These are phyloP conservation scores for Aelia acuminata DNA, from an alignment of 2,888 invertebrate genomes.

Conservation along the genomic window DNA sequence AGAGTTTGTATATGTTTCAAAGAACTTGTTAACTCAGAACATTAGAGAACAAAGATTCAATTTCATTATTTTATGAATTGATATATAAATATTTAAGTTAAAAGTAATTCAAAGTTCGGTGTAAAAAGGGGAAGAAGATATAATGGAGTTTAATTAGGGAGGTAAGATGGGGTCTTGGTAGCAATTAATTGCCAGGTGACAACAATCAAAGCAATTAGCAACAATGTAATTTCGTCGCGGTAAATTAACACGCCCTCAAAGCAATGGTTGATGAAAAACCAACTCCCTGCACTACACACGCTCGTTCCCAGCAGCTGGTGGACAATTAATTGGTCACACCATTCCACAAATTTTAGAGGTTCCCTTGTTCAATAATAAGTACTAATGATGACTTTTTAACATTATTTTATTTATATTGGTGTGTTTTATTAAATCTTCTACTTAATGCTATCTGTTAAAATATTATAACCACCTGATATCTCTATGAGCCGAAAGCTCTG, in stretches of 20 bases:
- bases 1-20: too few species aligned
- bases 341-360: background rate
- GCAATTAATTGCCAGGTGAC: background rate
- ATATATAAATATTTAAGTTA: too few species aligned
- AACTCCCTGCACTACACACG: background rate
- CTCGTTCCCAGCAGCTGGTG: background rate
- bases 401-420: too few species aligned
- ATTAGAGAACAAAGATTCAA: too few species aligned
- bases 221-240: slow-evolving; percentile 17
- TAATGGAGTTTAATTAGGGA: background rate
- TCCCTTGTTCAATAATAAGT: background rate
- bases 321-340: background rate
- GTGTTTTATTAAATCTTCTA: too few species aligned
- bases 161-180: background rate
- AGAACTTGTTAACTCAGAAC: too few species aligned
- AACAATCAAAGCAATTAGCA: background rate
- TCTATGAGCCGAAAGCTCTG: too few species aligned
- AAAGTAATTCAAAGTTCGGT: background rate
- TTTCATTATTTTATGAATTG: too few species aligned
- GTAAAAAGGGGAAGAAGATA: background rate
- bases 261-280: background rate
- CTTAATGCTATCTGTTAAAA: too few species aligned
- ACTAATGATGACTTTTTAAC: too few species aligned
- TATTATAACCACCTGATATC: too few species aligned
- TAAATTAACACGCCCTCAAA: background rate